Conservation (phyloP, 2,888 invertebrate genomes). For the Coremacera marginata region DNA sequence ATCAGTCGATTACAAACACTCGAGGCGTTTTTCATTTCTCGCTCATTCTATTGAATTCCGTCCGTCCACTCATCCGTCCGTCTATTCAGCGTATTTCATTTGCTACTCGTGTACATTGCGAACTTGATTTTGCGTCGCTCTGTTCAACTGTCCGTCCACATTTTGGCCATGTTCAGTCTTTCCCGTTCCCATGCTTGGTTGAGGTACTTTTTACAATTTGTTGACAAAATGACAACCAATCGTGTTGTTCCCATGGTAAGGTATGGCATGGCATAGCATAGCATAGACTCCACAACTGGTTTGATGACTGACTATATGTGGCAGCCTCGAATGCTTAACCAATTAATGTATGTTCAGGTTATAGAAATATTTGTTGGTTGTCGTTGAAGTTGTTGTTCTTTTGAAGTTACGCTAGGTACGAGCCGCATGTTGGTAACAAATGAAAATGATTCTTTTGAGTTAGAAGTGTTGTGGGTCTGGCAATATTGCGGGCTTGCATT, state of each 20-base stretch:
- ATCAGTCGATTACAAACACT: conserved; percentile 43
- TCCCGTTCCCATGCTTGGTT: conserved; percentile 39
- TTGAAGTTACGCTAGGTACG: not conserved
- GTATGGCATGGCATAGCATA: conserved; percentile 26
- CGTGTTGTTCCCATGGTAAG: conserved; percentile 56
- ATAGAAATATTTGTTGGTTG: not conserved
- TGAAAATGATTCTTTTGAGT: too few relatives aligned
- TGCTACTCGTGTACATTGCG: conserved; percentile 21
- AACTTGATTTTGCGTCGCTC: not conserved
- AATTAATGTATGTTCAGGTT: too few relatives aligned
- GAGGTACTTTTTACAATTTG: conserved; percentile 49
- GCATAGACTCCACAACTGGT: conserved; percentile 16
- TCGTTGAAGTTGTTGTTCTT: not conserved
- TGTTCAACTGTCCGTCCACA: not conserved
- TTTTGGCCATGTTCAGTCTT: conserved; percentile 34
- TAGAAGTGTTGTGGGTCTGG: too few relatives aligned
- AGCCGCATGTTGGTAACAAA: too few relatives aligned
- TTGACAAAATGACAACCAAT: conserved; percentile 63
- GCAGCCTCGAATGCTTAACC: too few relatives aligned
- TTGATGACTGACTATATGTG: conserved; percentile 25
- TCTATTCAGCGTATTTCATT: conserved; percentile 25
- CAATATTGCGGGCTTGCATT: too few relatives aligned
- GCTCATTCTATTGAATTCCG: conserved; percentile 17
- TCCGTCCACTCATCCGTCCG: not conserved
- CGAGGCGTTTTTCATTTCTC: conserved; percentile 39